Base-by-base conservation (phyloP, 1,140 invertebrate genomes). In the Drosophila tsacasi region DNA sequence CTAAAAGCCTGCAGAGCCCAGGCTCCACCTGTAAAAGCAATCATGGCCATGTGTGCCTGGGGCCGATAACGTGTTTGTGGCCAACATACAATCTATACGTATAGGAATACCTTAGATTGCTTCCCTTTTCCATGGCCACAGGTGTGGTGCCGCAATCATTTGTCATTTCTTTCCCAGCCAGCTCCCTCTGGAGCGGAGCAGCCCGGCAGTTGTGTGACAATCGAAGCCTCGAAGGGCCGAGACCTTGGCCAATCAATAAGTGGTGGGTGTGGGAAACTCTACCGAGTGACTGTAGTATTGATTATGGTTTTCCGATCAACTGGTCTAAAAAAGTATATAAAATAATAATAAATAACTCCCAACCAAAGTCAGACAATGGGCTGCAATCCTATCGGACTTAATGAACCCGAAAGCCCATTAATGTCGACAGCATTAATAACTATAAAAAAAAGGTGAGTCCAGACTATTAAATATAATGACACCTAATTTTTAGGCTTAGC, bases 391-490 rank as follows among this genome's bases (percentile, higher is more conserved):
- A 67, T 65, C 44, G 44, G 52, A 65, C 35, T 25, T 77, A 80
- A 87, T 79, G 58, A 84, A 78, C 65, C 79, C 62, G 61, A 84
- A 55, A 72, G 55, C 17, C 44, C 59, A 68, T 65, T 58, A 57
- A n/a, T 42, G 59, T 44, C n/a, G 39, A 37, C 49, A 23, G 52
- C 73, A 76, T 83, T 81, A 66, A 80, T 80, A 81, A 68, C 60
- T 54, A 69, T 61, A 79, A 57, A 57, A 77, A 75, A 76, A 81
- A 78, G 60, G 81, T 64, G 66, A 58, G 67, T 37, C 58, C 15
- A 44, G 81, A 71, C 81, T 85, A 81, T 85, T 86, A 82, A 64
- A 60, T 65, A 25, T 66, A 87, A 84, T 71, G 73, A 74, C 77
- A 69, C 80, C 84, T 75, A 81, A 89, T 83, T 74, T 83, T 74